Percentiles rank a stretch among this genome's conserved stretches.
Evolutionary conservation across 2,888 invertebrate genomes (phyloP).

Genomic region (Ecliptopera silaceata): DNA sequence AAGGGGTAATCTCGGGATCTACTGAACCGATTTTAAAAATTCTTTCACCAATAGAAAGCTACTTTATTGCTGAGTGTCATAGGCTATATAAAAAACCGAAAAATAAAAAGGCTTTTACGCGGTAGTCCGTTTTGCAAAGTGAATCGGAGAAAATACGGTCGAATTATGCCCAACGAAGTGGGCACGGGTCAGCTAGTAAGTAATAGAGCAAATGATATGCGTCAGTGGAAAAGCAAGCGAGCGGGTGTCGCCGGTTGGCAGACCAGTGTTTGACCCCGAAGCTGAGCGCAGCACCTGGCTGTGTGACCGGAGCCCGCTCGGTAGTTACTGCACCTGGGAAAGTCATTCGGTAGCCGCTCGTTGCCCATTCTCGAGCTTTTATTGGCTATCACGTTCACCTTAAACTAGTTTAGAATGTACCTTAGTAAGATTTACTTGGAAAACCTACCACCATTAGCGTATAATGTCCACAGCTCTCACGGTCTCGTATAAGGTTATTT

Average conservation of each 20-base stretch:
- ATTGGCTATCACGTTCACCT: slow-evolving; percentile 74
- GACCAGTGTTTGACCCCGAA: slow-evolving; percentile 56
- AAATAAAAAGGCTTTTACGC: too few species aligned
- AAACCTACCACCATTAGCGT: slow-evolving; percentile 36
- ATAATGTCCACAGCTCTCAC: slow-evolving; percentile 67
- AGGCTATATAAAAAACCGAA: too few species aligned
- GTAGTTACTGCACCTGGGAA: slow-evolving; percentile 69
- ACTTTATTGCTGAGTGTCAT: too few species aligned
- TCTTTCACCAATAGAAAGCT: too few species aligned
- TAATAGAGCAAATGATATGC: slow-evolving; percentile 33
- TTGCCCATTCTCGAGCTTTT: slow-evolving; percentile 72
- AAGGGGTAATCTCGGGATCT: too few species aligned
- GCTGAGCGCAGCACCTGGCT: slow-evolving; percentile 47
- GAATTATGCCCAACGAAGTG: too few species aligned
- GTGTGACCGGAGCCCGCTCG: slow-evolving; percentile 57
- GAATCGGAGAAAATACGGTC: too few species aligned
- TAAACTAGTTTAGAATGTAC: slow-evolving; percentile 74
- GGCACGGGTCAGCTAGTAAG: too few species aligned
- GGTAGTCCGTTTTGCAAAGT: too few species aligned
- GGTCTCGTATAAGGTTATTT: slow-evolving; percentile 51
- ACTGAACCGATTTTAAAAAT: too few species aligned
- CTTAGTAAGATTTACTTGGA: slow-evolving; percentile 60
- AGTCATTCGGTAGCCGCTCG: slow-evolving; percentile 67
- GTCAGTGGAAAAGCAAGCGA: slow-evolving; percentile 30
- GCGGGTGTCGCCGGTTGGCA: slow-evolving; percentile 28